Evolutionary conservation across 2,113 vertebrate species (phyloP), one percentile per base, ranked within the genome.

Genomic region (Elephantulus edwardii): DNA sequence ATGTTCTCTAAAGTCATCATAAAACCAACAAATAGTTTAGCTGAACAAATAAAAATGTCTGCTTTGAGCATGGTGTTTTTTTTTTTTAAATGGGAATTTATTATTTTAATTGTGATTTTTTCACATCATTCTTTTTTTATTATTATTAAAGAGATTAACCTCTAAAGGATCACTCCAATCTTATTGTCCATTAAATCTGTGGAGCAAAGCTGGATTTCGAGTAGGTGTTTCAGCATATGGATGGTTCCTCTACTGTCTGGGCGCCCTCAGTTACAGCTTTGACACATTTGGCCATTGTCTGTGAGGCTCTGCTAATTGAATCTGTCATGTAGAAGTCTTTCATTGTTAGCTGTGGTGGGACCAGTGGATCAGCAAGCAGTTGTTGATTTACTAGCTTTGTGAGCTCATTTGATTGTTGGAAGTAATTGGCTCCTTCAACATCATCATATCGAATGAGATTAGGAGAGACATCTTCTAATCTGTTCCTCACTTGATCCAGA

Each of bases 311-410:
- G 81, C 98, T 98, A 96, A 99, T 99, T 11, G 99, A 97, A 97
- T 99, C 99, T 99, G 99, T 99, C 99, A 99, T 99, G 94, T 99
- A 99, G 94, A 99, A 99, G 96, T 99, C 99, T 96, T 98, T 99
- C 90, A 98, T 98, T 64, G 99, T 98, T 54, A 99, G 96, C 93
- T 99, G 99, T 95, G 99, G 98, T 42, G 99, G 98, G 84, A 99
- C 96, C 92, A 99, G 98, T 88, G 99, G 99, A 92, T 98, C 98
- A 68, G 98, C 96, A 91, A 99, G 97, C 90, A 99, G 96, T 52
- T 98, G 97, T 91, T 99, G 99, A 80, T 98, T 98, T 76, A 98
- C 98, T 64, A 98, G 93, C 99, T 98, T 97, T n/a, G 99, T 97
- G 5, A 99, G 98, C 80, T 99, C 99, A 79, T 97, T 98, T 80